Evolutionary conservation across 2,113 vertebrate genomes (phyloP), one percentile per base, ranked within the genome.

Genomic region (Myodes glareolus): DNA sequence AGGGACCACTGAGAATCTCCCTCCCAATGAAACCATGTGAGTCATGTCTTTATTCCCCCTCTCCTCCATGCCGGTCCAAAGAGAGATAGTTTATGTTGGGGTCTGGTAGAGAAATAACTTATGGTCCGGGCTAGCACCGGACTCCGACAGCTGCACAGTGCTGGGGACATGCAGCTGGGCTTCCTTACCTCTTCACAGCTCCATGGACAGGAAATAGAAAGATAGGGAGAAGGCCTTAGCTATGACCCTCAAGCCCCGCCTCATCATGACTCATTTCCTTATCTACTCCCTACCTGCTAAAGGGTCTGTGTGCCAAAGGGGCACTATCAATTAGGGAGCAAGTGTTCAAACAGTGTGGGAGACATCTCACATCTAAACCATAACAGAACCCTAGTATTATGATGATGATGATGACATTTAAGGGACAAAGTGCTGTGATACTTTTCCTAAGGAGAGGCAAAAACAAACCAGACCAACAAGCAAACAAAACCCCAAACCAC

Each of bases 401-500:
- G 76, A 67, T 68, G 77, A 95, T 61, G 63, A n/a, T 61, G 65
- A n/a, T 89, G 76, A 84, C 65, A 75, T 73, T 86, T 92, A 73
- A 47, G 31, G 93, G 75, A 95, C 45, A 67, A 33, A 50, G 77
- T 52, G 5, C 55, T 50, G 16, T 50, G 45, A 31, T 78, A 50
- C 75, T 52, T 80, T 80, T 21, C 13, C 77, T 80, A 7, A 50
- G 47, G 77, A 33, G 16, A 17, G 8, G 33, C 33, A 70, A 70
- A 70, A 19, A 70, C 5, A 68, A 58, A 58, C 55, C 55, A 58
- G 55, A 58, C 55, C 3, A 67, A 67, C 9, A 68, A 68, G 31
- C 13, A 67, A 67, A 67, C 65, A 36, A 68, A 68, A 75, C 33
- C 42, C 4, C 13, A 55, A 55, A 55, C 52, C 75, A 76, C 25